Conservation (phyloP, 2,797 vertebrate species). For the Myripristis jacobus region DNA sequence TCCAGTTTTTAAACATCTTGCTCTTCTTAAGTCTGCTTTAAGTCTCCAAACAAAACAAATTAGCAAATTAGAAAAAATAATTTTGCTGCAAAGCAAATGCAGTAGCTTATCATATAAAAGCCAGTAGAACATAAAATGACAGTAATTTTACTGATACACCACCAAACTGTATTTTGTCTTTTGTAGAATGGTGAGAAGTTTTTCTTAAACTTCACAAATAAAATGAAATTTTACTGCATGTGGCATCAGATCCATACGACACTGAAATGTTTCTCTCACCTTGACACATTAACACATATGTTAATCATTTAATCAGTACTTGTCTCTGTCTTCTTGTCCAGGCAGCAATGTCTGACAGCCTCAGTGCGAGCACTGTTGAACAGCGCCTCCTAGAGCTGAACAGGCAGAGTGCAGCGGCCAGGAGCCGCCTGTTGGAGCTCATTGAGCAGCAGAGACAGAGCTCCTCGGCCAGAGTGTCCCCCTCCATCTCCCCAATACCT, state of each 20-base stretch:
- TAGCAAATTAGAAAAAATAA: too few species aligned
- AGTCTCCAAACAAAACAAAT: too few species aligned
- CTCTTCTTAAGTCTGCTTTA: too few species aligned
- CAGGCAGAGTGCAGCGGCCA: conserved; percentile 89
- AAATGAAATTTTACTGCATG: background rate
- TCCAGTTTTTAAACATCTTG: background rate
- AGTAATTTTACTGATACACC: too few species aligned
- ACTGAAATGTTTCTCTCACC: background rate
- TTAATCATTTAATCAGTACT: background rate
- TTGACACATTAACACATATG: background rate
- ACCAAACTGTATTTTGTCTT: too few species aligned
- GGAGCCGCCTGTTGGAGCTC: conserved; percentile 87
- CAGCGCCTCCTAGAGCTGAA: conserved; percentile 91
- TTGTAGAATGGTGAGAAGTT: too few species aligned
- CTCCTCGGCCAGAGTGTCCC: conserved; percentile 67
- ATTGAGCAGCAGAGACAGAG: conserved; percentile 90
- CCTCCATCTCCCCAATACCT: conserved; percentile 72
- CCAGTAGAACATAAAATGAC: too few species aligned
- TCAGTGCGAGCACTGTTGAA: conserved; percentile 81
- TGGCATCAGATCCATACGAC: background rate
- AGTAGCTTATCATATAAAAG: too few species aligned
- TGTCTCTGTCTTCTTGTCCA: conserved; percentile 30
- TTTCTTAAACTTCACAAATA: background rate
- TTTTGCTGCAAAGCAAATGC: too few species aligned
- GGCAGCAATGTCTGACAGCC: conserved; percentile 28